Percentiles rank a stretch among this genome's conserved stretches.
phyloP scores from a whole-genome alignment of 2,888 invertebrate species.

The Polyommatus icarus region DNA sequence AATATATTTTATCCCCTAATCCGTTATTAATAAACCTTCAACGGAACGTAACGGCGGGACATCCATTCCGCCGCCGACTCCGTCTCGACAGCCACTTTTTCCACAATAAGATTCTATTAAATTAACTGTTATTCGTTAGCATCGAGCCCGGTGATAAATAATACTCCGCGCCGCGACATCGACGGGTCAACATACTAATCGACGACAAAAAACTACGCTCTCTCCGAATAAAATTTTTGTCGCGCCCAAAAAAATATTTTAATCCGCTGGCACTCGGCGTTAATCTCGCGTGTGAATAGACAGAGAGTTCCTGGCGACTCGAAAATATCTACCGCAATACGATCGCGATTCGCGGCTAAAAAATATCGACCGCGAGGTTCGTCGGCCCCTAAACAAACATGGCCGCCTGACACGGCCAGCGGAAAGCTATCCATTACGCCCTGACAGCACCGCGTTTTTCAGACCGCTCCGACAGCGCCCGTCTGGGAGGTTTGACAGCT shows the following conservation, averaged over 20 bases:
- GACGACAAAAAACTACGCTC: slow-evolving; percentile 24
- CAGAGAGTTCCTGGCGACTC: slow-evolving; percentile 37
- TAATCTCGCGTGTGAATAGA: slow-evolving; percentile 37
- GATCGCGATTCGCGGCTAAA: slow-evolving; percentile 38
- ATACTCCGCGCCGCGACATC: slow-evolving; percentile 6
- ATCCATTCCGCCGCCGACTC: slow-evolving; percentile 5
- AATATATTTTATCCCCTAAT: slow-evolving; percentile 26
- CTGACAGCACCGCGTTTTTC: slow-evolving; percentile 71
- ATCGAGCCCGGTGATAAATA: slow-evolving; percentile 10
- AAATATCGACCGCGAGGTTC: slow-evolving; percentile 52
- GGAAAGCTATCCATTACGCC: slow-evolving; percentile 71
- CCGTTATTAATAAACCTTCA: slow-evolving; percentile 30
- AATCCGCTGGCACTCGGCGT: slow-evolving; percentile 29
- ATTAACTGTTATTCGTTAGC: slow-evolving; percentile 29
- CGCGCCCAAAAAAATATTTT: slow-evolving; percentile 20
- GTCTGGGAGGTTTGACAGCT: slow-evolving; percentile 53
- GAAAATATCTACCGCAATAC: slow-evolving; percentile 41
- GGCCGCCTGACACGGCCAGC: slow-evolving; percentile 48
- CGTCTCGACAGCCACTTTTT: not conserved
- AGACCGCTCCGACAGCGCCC: slow-evolving; percentile 56
- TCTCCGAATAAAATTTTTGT: slow-evolving; percentile 20
- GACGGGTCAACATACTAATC: slow-evolving; percentile 28
- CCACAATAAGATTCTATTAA: slow-evolving; percentile 27
- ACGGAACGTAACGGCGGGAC: slow-evolving; percentile 6
- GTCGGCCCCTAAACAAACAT: slow-evolving; percentile 57